Evolutionary conservation across 2,888 invertebrate species (phyloP).

Genomic region (Papilio elwesi): DNA sequence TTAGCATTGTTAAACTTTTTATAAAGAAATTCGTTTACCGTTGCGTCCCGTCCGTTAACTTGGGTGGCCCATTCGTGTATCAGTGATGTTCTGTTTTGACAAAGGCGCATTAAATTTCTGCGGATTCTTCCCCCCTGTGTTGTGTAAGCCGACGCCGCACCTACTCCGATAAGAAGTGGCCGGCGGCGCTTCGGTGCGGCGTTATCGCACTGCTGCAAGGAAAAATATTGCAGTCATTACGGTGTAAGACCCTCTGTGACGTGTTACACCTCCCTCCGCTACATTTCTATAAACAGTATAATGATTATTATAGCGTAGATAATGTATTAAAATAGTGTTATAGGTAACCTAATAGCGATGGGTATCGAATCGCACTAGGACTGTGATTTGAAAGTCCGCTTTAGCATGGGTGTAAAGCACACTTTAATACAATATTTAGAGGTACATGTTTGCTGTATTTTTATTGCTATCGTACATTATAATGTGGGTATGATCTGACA

Average conservation of each 20-base stretch:
- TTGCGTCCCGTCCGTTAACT: conserved; percentile 8
- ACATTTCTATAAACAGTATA: background rate
- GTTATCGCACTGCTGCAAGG: conserved; percentile 60
- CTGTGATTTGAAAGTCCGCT: no score
- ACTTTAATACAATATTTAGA: no score
- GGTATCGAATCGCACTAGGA: no score
- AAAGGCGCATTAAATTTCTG: conserved; percentile 28
- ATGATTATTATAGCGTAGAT: background rate
- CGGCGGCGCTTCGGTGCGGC: conserved; percentile 47
- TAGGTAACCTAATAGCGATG: no score
- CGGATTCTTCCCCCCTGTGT: conserved; percentile 18
- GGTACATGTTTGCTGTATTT: no score
- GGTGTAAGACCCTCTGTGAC: conserved; percentile 39
- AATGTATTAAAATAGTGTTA: background rate
- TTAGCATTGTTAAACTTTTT: conserved; percentile 10
- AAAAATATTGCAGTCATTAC: conserved; percentile 60
- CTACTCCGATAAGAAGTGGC: conserved; percentile 60
- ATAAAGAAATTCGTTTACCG: conserved; percentile 19
- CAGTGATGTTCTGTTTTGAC: conserved; percentile 36
- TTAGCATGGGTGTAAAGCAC: no score
- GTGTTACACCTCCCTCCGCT: conserved; percentile 33
- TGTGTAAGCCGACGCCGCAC: conserved; percentile 28
- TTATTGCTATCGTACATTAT: no score
- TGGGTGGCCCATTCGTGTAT: conserved; percentile 39
- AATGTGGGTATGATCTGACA: no score